Evolutionary conservation across 2,797 vertebrate species (phyloP), one percentile per base, ranked within the genome.

Genomic region (Rhinophrynus dorsalis): DNA sequence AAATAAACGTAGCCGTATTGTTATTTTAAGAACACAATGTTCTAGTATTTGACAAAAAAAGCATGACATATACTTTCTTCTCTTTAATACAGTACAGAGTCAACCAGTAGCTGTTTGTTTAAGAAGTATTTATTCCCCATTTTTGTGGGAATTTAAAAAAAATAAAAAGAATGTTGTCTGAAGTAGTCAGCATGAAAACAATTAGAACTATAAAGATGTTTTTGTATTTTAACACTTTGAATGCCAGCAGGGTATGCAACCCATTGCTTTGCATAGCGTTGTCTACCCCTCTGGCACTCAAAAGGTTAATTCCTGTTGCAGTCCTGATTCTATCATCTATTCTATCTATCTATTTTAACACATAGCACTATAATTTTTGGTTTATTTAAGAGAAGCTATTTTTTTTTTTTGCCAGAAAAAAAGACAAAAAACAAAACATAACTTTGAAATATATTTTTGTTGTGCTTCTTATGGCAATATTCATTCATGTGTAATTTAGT

Each of bases 31-130:
- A 61, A 55, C 54, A 29, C 15, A 47, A 52, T 69, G 47, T 52
- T 60, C 18, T 40, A 27, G 67, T 33, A 59, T 50, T 33, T 68
- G 3, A 29, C 23, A 45, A 15, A 15, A n/a, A 23, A 42, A 47
- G 12, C 61, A 12, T 13, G 27, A 1, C 59, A 13, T 29, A 21
- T 77, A 66, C 56, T 12, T 15, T 68, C 44, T 24, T 50, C 79
- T 78, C 73, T 71, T 32, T 33, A 74, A 67, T 35, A 63, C 35
- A 70, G n/a, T 67, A 52, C 35, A 27, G 63, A 74, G 56, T 55
- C 64, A 50, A 29, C 67, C 79, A 58, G 78, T 61, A 77, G 76
- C 40, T 68, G 54, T 48, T 67, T 61, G 75, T 79, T 80, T 76
- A 68, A 51, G 61, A 63, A 15, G 47, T 68, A 27, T 68, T 32